Percentiles rank a stretch among this genome's conserved stretches.
These are phyloP conservation scores for Rousettus leschenaultii DNA, from an alignment of 2,113 vertebrate species.

Conservation along the genomic window DNA sequence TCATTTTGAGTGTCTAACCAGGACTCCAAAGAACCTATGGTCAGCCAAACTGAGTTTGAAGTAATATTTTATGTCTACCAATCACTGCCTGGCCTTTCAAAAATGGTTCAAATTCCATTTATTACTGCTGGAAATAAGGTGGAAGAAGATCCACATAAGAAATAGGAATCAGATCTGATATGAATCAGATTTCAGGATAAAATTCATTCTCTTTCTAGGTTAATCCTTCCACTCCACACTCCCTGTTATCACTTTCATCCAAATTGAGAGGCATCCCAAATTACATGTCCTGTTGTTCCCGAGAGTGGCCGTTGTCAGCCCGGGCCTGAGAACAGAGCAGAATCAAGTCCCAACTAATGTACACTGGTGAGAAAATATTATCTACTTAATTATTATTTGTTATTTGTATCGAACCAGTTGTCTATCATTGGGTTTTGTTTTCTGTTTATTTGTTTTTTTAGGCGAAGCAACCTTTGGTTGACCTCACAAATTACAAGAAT, in stretches of 20 bases:
- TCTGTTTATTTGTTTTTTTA: too few relatives aligned
- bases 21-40: neutral
- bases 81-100: neutral
- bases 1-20: accelerated
- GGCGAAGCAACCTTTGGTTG: too few relatives aligned
- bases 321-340: neutral
- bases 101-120: neutral
- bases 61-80: neutral
- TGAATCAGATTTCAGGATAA: neutral
- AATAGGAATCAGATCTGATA: neutral
- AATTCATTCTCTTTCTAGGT: neutral
- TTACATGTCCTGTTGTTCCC: neutral
- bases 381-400: neutral
- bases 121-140: neutral
- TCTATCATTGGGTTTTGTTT: neutral
- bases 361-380: neutral
- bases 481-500: too few relatives aligned
- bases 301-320: accelerated
- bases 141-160: neutral
- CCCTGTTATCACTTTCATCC: neutral
- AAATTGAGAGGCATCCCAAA: neutral
- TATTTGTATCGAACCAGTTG: neutral
- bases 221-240: neutral
- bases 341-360: neutral
- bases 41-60: neutral